Base-by-base conservation (phyloP, 2,113 vertebrate species). In the Xiphias gladius region DNA sequence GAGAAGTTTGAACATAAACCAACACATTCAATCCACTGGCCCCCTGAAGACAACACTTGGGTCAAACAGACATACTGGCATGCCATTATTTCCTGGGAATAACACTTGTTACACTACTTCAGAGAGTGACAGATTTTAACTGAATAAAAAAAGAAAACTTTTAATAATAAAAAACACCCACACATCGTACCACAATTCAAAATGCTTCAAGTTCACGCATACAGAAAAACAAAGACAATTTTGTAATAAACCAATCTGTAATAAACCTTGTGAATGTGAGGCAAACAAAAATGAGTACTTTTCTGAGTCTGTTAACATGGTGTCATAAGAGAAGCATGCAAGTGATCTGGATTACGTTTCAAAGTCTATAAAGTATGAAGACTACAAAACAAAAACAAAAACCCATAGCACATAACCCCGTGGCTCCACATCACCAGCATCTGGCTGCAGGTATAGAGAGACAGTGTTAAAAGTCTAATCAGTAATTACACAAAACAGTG, bases 31-130 rank as follows among this genome's bases (percentile, higher is more conserved):
- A 19, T 48, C 46, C 37, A 10, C 37, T 65, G 39, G 43, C 46
- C 14, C 10, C 22, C 14, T 41, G 22, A 54, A 52, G 10, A 50
- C 22, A 50, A n/a, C 48, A 39, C 20, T 3, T 26, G 22, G 28
- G 22, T 12, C 11, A 22, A 22, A n/a, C 66, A 2, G 30, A 37
- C 32, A 37, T 14, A 17, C 1, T 52, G 16, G 19, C 68, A 26
- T 1, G 9, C 22, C 22, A 87, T 90, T 68, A 92, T 84, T 94
- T 88, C 78, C 77, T 92, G 41, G 88, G 41, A 83, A 92, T 92
- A 68, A 77, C 88, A 88, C 59, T 14, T 9, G 22, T n/a, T 50
- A 11, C 28, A 66, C 30, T 28, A 50, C 35, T 35, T 64, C 13
- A 19, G 46, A 79, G 19, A 37, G 41, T 2, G 19, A 50, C 46